Conservation (phyloP, 2,797 vertebrate species). For the Gymnoscopelus braueri region DNA sequence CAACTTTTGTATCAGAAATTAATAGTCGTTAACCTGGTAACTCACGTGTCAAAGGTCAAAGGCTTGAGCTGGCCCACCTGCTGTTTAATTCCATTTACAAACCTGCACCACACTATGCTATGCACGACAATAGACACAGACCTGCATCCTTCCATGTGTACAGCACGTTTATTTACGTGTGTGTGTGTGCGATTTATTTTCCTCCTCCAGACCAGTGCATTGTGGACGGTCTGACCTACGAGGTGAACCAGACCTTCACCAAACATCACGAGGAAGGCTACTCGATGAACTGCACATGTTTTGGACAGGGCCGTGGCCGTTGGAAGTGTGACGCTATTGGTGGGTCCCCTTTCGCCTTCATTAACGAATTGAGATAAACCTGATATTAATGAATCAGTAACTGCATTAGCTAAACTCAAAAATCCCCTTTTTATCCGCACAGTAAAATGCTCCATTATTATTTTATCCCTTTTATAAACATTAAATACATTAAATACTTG, state of each 20-base stretch:
- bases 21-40: conserved; percentile 32
- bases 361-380: no score
- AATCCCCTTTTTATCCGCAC: no score
- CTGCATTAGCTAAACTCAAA: no score
- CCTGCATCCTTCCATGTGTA: not conserved
- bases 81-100: conserved; percentile 25
- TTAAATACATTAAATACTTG: no score
- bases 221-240: conserved; percentile 91
- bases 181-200: conserved; percentile 2
- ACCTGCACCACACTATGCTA: conserved; percentile 20
- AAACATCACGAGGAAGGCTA: conserved; percentile 95
- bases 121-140: not conserved
- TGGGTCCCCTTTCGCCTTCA: conserved; percentile 68
- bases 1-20: conserved; percentile 6
- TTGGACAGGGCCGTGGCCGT: conserved; percentile 93
- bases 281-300: conserved; percentile 97
- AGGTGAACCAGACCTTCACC: conserved; percentile 95
- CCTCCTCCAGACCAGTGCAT: conserved; percentile 90
- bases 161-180: not conserved
- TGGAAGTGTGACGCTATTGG: conserved; percentile 98
- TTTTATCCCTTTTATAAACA: no score
- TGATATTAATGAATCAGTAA: no score
- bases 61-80: conserved; percentile 52
- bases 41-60: conserved; percentile 43
- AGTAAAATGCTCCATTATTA: no score